Evolutionary conservation across 2,888 invertebrate genomes (phyloP).

Genomic region (Chirona hameri): DNA sequence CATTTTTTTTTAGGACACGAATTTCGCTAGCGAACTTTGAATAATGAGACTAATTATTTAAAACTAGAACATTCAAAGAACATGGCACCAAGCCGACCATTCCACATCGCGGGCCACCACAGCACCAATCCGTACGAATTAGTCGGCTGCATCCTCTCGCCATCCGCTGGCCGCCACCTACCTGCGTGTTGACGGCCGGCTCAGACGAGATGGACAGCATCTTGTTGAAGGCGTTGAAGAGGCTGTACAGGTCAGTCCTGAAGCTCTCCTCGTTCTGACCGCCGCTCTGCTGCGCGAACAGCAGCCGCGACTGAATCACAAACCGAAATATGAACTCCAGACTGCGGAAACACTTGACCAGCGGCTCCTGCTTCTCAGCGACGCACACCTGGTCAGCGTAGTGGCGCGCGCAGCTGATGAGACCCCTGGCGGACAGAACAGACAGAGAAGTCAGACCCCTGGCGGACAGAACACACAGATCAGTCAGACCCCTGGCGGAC

Average conservation of each 20-base stretch:
- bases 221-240: constrained; percentile 69
- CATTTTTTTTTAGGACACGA: no score
- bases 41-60: no score
- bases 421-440: constrained; percentile 56
- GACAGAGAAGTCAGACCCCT: no score
- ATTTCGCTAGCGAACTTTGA: no score
- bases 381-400: constrained; percentile 82
- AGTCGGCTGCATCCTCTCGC: no score
- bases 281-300: constrained; percentile 81
- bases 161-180: constrained; percentile 42
- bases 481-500: no score
- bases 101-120: no score
- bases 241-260: constrained; percentile 59
- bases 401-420: constrained; percentile 83
- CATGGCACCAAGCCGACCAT: no score
- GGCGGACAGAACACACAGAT: no score
- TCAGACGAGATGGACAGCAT: constrained; percentile 68
- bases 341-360: constrained; percentile 83
- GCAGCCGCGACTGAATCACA: constrained; percentile 78
- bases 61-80: no score
- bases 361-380: constrained; percentile 82
- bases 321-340: constrained; percentile 89
- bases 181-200: constrained; percentile 73
- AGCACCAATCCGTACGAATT: no score
- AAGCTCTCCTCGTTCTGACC: constrained; percentile 87